A percentile compares a stretch with the other conserved stretches of the same genome.
Conservation (phyloP, 2,797 vertebrate species). For the Lerista edwardsae region DNA sequence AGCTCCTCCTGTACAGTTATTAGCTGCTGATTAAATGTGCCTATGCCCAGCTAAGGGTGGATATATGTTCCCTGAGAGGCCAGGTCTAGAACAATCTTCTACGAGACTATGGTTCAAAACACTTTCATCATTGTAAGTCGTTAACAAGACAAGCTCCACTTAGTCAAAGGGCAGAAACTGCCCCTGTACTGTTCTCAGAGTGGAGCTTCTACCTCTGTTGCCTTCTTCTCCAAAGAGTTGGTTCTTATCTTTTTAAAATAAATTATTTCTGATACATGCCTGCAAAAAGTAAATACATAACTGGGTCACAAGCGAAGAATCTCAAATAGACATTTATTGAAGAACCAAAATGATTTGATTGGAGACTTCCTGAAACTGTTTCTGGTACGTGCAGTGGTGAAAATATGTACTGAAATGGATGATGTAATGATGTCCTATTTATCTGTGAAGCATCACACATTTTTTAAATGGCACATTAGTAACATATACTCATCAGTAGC, state of each 20-base stretch:
- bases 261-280: slow-evolving; percentile 9
- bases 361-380: slow-evolving; percentile 56
- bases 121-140: slow-evolving; percentile 86
- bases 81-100: slow-evolving; percentile 91
- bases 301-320: slow-evolving; percentile 27
- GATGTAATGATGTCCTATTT: slow-evolving; percentile 47
- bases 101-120: slow-evolving; percentile 85
- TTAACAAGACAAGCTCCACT: slow-evolving; percentile 87
- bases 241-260: not conserved
- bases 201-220: slow-evolving; percentile 65
- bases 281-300: slow-evolving; percentile 50
- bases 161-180: slow-evolving; percentile 82
- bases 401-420: slow-evolving; percentile 44
- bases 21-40: slow-evolving; percentile 97
- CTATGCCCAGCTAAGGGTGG: slow-evolving; percentile 84
- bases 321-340: slow-evolving; percentile 60
- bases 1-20: slow-evolving; percentile 93
- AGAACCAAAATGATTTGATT: slow-evolving; percentile 57
- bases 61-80: slow-evolving; percentile 88
- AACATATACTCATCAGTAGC: slow-evolving; percentile 35
- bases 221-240: slow-evolving; percentile 30
- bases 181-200: slow-evolving; percentile 74
- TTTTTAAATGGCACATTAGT: slow-evolving; percentile 17
- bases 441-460: slow-evolving; percentile 33
- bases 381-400: slow-evolving; percentile 25